These are phyloP conservation scores for Melipona beecheii DNA, from an alignment of 2,888 invertebrate species.

Conservation along the genomic window DNA sequence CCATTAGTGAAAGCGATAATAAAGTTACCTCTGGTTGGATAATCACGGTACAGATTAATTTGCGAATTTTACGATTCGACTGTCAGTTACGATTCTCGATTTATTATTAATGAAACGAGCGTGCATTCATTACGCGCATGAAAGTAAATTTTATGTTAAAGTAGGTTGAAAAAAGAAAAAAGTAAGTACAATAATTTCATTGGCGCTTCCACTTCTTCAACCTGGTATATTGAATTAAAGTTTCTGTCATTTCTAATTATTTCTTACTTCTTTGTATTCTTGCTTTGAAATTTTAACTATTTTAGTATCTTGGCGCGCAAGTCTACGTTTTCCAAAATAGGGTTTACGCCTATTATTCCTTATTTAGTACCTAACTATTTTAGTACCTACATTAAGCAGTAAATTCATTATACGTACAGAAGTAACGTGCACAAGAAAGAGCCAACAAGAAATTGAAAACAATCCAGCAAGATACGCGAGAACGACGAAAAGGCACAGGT, in stretches of 20 bases:
- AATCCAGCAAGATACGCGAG: neutral
- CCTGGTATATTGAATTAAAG: neutral
- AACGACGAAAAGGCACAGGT: slow-evolving; percentile 14
- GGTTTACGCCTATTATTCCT: neutral
- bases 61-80: neutral
- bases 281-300: too few species aligned
- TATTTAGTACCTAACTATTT: neutral
- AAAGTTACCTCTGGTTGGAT: neutral
- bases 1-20: slow-evolving; percentile 17
- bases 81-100: neutral
- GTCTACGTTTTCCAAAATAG: neutral
- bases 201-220: neutral
- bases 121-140: neutral
- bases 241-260: neutral
- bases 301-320: neutral
- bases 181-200: neutral
- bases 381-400: neutral
- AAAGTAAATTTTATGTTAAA: neutral
- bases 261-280: neutral
- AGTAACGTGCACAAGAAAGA: neutral
- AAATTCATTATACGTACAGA: neutral
- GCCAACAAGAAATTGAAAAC: neutral
- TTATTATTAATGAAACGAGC: neutral
- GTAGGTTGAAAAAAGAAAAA: too few species aligned
- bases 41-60: neutral